These are phyloP conservation scores for Mobula birostris DNA, from an alignment of 2,113 vertebrate genomes.

Conservation along the genomic window DNA sequence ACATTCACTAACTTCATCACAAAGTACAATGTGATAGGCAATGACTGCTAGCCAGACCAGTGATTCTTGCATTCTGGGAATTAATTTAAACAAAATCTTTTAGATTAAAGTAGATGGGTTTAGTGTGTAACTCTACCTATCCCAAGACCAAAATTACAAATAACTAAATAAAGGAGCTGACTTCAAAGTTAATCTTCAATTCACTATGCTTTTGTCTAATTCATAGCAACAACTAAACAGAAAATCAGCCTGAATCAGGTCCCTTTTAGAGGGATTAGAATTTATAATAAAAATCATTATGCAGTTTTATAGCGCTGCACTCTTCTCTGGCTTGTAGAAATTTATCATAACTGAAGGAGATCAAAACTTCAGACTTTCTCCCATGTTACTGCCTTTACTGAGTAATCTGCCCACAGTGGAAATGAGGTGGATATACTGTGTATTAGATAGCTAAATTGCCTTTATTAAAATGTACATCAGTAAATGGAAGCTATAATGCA, in stretches of 20 bases:
- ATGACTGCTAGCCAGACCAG: too few relatives aligned
- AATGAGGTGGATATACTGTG: background rate
- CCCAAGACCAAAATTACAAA: background rate
- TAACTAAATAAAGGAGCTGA: background rate
- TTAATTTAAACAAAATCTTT: too few relatives aligned
- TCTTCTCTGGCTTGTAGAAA: background rate
- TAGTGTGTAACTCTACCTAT: background rate
- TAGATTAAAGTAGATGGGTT: background rate
- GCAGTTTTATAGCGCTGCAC: background rate
- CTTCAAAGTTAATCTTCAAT: background rate
- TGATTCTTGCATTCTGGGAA: too few relatives aligned
- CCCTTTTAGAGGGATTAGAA: background rate
- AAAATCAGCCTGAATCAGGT: background rate
- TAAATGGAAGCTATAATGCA: background rate
- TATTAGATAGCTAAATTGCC: background rate
- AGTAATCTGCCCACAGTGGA: background rate
- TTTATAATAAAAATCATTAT: background rate
- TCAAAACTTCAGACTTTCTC: background rate
- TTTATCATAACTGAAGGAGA: background rate
- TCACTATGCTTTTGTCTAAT: background rate
- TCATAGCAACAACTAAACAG: background rate
- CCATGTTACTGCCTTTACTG: background rate
- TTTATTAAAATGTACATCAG: background rate
- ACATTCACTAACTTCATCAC: too few relatives aligned
- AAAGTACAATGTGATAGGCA: too few relatives aligned